Evolutionary conservation across 2,888 invertebrate genomes (phyloP).

Genomic region (Smittia sp.): DNA sequence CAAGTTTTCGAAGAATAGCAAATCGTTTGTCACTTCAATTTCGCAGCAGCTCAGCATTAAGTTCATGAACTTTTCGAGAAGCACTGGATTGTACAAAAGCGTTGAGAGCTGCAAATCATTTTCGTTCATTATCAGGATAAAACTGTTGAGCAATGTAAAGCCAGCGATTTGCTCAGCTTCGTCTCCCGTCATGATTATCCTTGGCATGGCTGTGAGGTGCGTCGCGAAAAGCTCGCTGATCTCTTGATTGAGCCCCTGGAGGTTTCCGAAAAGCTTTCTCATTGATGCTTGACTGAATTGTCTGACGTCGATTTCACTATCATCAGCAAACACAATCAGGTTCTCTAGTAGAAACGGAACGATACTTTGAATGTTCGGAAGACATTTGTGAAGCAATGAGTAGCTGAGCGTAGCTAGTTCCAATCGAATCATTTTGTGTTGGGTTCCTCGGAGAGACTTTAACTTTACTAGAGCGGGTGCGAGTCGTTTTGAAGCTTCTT

Average conservation of each 20-base stretch:
- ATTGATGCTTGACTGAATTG: conserved; percentile 50
- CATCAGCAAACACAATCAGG: conserved; percentile 66
- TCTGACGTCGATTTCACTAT: conserved; percentile 59
- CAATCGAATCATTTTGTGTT: conserved; percentile 61
- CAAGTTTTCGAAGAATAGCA: conserved; percentile 57
- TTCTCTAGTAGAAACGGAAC: conserved; percentile 64
- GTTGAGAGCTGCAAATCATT: conserved; percentile 55
- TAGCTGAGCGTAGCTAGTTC: conserved; percentile 62
- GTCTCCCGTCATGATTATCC: conserved; percentile 65
- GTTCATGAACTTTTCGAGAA: conserved; percentile 59
- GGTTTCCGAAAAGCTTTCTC: conserved; percentile 50
- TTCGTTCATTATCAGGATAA: conserved; percentile 60
- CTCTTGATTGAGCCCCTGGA: conserved; percentile 45
- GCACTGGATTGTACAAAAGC: conserved; percentile 48
- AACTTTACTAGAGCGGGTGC: conserved; percentile 52
- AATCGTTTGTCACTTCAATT: conserved; percentile 54
- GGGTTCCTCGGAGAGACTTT: conserved; percentile 58
- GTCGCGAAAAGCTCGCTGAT: conserved; percentile 57
- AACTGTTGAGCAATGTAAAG: conserved; percentile 66
- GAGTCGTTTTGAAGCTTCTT: conserved; percentile 49
- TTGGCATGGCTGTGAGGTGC: conserved; percentile 62
- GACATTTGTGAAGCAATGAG: conserved; percentile 60
- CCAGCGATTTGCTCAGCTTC: conserved; percentile 61
- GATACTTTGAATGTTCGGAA: conserved; percentile 62
- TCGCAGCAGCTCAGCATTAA: conserved; percentile 58